A percentile compares a stretch with the other conserved stretches of the same genome.
phyloP scores from a whole-genome alignment of 2,113 vertebrate genomes.

The Poecile atricapillus region DNA sequence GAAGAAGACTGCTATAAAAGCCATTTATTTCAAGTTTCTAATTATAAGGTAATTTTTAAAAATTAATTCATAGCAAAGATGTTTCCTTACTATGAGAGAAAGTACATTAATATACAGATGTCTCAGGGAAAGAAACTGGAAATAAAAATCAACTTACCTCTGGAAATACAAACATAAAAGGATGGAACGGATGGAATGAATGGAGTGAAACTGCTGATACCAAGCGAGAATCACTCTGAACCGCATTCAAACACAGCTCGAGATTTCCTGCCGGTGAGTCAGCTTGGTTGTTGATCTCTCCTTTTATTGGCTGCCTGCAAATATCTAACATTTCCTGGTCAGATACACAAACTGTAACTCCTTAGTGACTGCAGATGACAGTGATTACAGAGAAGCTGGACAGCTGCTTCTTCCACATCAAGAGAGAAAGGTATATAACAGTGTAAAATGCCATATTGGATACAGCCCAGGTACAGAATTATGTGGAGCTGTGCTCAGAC shows the following conservation, averaged over 20 bases:
- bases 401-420: neutral
- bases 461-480: neutral
- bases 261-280: slow-evolving; percentile 1
- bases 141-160: slow-evolving; percentile 39
- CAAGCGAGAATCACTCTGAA: neutral
- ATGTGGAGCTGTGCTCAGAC: neutral
- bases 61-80: neutral
- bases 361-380: neutral
- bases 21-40: neutral
- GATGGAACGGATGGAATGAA: neutral
- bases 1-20: neutral
- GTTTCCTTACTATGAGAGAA: neutral
- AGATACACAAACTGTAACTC: slow-evolving; percentile 1
- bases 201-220: neutral
- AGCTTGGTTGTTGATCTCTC: neutral
- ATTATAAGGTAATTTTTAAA: neutral
- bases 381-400: neutral
- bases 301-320: slow-evolving; percentile 18
- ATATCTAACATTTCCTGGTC: neutral
- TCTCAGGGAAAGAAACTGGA: neutral
- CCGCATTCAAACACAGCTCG: neutral
- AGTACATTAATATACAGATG: neutral
- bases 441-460: fast-evolving
- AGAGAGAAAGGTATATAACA: neutral
- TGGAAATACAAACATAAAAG: neutral